Evolutionary conservation across 2,888 invertebrate species (phyloP), one percentile per base, ranked within the genome.

Genomic region (Taenaris catops): DNA sequence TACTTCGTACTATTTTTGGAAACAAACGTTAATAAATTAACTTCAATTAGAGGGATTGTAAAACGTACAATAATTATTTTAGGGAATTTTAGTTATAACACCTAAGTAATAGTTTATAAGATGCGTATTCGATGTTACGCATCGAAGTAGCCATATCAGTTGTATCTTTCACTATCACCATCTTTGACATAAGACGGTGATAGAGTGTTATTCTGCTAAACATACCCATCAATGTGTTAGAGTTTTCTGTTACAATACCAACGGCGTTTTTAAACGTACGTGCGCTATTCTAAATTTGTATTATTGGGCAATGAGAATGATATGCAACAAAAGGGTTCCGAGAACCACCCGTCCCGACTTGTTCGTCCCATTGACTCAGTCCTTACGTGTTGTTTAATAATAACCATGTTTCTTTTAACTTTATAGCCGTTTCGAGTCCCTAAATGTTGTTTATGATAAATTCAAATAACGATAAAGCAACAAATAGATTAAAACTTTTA

Each of bases 241-340:
- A 2, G 4, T 3, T n/a, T 4, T n/a, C 8, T 20, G 4, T 9
- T 9, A 3, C 14, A 14, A 3, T 2, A 14, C 4, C 14, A 14
- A 17, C 11, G 7, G 32, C 41, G 8, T 10, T 46, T 50, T 48
- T 6, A 16, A 29, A 38, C 58, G 47, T 51, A 40, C 54, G 56
- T 75, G 55, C 56, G 27, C 21, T 45, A 49, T 38, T 42, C 58
- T 60, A 58, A 72, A 74, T 76, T 69, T 69, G 71, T 79, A 68
- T 75, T 78, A 76, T 76, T 78, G 71, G 74, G 68, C 75, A 73
- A 74, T 69, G 70, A 74, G 75, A 68, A 80, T 79, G 74, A 83
- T 78, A 73, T 72, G 72, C 78, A 73, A 81, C 80, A 81, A 80
- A 76, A 70, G 71, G 63, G 60, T 83, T 84, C 84, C 48, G 46